Conservation (phyloP, 37 sponge, comb jelly and placozoan genomes). For the Amphimedon queenslandica region DNA sequence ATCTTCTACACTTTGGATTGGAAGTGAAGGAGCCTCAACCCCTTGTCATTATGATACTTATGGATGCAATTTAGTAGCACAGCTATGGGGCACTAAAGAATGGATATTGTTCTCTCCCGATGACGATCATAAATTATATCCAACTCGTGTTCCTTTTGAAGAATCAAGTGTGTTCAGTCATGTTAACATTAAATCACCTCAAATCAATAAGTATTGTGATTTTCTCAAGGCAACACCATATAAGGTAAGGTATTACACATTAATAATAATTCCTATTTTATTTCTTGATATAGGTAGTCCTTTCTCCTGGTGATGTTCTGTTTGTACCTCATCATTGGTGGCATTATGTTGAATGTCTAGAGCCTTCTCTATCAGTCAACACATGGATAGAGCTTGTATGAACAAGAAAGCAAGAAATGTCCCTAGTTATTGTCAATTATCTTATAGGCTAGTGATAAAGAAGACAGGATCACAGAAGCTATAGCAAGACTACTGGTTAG, state of each 20-base stretch:
- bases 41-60: constrained; percentile 98
- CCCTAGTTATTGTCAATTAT: background rate
- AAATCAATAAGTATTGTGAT: constrained; percentile 42
- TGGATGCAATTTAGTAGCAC: constrained; percentile 90
- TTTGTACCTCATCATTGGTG: constrained; percentile 96
- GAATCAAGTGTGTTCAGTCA: constrained; percentile 91
- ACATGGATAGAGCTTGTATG: constrained; percentile 85
- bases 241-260: constrained; percentile 38
- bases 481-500: constrained; percentile 56
- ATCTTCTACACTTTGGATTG: constrained; percentile 84
- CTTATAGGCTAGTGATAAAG: constrained; percentile 32
- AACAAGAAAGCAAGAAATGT: background rate
- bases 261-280: background rate
- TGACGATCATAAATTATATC: constrained; percentile 56
- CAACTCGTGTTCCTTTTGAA: constrained; percentile 91
- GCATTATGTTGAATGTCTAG: constrained; percentile 85
- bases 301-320: constrained; percentile 82
- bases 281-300: constrained; percentile 42
- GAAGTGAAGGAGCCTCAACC: constrained; percentile 83
- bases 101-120: constrained; percentile 82
- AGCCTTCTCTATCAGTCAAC: constrained; percentile 86
- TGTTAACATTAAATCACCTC: constrained; percentile 68
- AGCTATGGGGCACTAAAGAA: constrained; percentile 78
- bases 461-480: constrained; percentile 69
- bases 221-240: constrained; percentile 32